Percentiles rank a stretch among this genome's conserved stretches.
phyloP scores from a whole-genome alignment of 2,113 vertebrate species.

The Ondatra zibethicus region DNA sequence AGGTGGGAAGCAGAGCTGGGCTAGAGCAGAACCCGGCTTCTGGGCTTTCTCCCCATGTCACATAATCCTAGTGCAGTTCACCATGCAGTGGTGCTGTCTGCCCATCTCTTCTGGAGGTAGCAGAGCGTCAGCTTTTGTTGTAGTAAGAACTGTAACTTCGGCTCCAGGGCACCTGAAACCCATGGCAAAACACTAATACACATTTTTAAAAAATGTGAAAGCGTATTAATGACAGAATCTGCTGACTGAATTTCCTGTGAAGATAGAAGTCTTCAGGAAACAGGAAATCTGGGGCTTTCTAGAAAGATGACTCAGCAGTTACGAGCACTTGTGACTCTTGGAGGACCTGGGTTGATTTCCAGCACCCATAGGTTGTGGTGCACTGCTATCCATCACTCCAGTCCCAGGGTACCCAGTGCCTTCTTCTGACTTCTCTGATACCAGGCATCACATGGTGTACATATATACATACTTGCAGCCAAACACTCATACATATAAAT shows the following conservation, averaged over 20 bases:
- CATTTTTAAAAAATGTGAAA: background rate
- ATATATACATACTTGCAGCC: background rate
- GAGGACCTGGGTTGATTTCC: background rate
- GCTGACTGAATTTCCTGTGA: background rate
- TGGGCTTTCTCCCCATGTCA: background rate
- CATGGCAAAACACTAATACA: background rate
- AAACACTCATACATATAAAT: background rate
- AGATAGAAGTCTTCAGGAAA: background rate
- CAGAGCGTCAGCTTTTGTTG: background rate
- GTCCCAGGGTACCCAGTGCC: background rate
- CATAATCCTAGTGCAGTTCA: background rate
- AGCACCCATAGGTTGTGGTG: background rate
- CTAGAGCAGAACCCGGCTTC: background rate
- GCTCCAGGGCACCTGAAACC: too few species aligned
- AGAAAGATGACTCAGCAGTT: background rate
- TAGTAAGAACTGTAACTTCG: background rate
- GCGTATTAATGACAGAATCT: background rate
- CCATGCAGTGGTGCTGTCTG: background rate
- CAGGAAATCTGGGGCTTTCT: background rate
- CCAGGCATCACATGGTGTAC: background rate
- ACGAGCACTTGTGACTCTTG: background rate
- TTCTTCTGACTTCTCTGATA: background rate
- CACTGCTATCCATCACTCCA: background rate
- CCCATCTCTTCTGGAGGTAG: background rate
- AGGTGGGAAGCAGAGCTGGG: background rate